A percentile compares a stretch with the other conserved stretches of the same genome.
phyloP scores from a whole-genome alignment of 2,797 vertebrate species.

The Takifugu rubripes region DNA sequence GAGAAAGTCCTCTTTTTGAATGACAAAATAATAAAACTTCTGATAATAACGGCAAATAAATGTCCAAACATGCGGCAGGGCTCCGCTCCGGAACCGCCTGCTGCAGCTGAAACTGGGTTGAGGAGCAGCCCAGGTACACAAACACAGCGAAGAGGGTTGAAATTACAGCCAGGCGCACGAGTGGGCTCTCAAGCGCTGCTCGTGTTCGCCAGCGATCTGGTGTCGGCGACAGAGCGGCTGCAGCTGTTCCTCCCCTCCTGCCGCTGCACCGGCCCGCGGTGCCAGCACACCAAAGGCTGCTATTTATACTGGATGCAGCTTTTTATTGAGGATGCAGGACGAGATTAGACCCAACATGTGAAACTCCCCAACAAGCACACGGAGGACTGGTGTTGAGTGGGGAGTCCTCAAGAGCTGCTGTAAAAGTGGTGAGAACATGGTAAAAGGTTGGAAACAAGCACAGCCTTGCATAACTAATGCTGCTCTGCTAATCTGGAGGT shows the following conservation, averaged over 20 bases:
- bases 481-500: too few species aligned
- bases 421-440: not conserved
- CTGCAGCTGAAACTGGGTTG: not conserved
- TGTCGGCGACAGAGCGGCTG: constrained; percentile 50
- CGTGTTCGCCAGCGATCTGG: constrained; percentile 35
- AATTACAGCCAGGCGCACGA: constrained; percentile 27
- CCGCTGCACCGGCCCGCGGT: constrained; percentile 40
- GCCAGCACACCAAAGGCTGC: constrained; percentile 51
- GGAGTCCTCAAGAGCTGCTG: not conserved
- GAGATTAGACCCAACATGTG: constrained; percentile 34
- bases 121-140: constrained; percentile 9
- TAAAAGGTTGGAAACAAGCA: not conserved
- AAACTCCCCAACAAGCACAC: constrained; percentile 19
- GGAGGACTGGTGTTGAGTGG: constrained; percentile 2
- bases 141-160: constrained; percentile 2
- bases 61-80: not conserved
- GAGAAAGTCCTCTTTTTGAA: too few species aligned
- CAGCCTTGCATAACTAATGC: too few species aligned
- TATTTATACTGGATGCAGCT: constrained; percentile 57
- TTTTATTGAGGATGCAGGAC: constrained; percentile 27
- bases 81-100: not conserved
- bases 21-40: too few species aligned
- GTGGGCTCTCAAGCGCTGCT: constrained; percentile 28
- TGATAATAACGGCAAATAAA: too few species aligned
- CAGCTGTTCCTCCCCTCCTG: constrained; percentile 50